A percentile compares a stretch with the other conserved stretches of the same genome.
These are phyloP conservation scores for Stomorhina lunata DNA, from an alignment of 2,888 invertebrate genomes.

Conservation along the genomic window DNA sequence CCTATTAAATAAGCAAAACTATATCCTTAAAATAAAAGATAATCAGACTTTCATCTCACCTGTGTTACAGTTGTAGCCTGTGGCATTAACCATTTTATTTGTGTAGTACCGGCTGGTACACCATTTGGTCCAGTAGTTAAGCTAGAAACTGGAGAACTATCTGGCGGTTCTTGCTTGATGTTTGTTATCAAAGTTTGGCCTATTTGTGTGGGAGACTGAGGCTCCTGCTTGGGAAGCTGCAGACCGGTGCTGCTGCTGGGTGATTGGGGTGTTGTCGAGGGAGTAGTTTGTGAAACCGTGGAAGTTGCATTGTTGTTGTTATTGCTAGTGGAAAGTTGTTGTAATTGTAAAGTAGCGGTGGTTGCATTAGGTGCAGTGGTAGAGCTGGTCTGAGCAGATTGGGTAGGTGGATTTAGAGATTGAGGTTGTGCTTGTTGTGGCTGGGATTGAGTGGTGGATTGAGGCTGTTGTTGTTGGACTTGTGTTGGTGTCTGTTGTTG, in stretches of 20 bases:
- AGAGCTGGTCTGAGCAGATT: slow-evolving; percentile 57
- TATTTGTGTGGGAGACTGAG: slow-evolving; percentile 77
- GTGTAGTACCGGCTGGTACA: slow-evolving; percentile 59
- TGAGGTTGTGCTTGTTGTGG: slow-evolving; percentile 68
- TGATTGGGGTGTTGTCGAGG: slow-evolving; percentile 40
- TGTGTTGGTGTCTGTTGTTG: slow-evolving; percentile 76
- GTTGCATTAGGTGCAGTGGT: slow-evolving; percentile 41
- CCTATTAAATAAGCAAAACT: too few relatives aligned
- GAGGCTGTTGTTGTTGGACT: slow-evolving; percentile 69
- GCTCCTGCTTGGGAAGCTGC: slow-evolving; percentile 76
- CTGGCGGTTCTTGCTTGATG: slow-evolving; percentile 78
- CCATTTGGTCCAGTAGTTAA: slow-evolving; percentile 32
- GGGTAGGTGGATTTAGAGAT: slow-evolving; percentile 58
- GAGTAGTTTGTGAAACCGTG: slow-evolving; percentile 40
- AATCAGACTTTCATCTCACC: slow-evolving; percentile 36
- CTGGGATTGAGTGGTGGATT: neutral
- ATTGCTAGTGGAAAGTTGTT: slow-evolving; percentile 21
- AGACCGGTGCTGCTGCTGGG: slow-evolving; percentile 57
- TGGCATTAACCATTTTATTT: slow-evolving; percentile 75
- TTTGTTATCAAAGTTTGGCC: slow-evolving; percentile 74
- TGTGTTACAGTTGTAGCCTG: slow-evolving; percentile 66
- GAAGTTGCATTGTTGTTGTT: slow-evolving; percentile 10
- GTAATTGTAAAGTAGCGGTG: slow-evolving; percentile 35
- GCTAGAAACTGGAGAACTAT: slow-evolving; percentile 61
- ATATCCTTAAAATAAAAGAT: neutral